Conservation (phyloP, 2,113 vertebrate species). For the Muscicapa adusta region DNA sequence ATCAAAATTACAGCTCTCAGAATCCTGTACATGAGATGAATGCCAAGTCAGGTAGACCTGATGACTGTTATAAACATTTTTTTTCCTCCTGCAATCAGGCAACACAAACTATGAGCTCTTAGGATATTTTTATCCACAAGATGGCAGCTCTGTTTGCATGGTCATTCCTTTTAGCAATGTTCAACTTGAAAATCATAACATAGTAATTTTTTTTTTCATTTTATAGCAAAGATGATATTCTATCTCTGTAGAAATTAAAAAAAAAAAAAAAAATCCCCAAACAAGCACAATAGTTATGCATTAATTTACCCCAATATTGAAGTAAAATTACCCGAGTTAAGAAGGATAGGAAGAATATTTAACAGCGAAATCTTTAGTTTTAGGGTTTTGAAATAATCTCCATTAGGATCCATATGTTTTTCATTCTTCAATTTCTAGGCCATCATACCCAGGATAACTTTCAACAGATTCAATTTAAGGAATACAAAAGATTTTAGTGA, state of each 20-base stretch:
- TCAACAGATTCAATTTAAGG: not conserved
- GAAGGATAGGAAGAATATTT: not conserved
- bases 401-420: not conserved
- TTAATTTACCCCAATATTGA: not conserved
- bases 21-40: not conserved
- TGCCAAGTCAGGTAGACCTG: not conserved
- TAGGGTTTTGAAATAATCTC: not conserved
- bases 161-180: not conserved
- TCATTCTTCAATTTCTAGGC: not conserved
- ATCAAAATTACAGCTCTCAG: not conserved
- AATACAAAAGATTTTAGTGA: not conserved
- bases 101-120: not conserved
- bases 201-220: not conserved
- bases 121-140: slow-evolving; percentile 48
- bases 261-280: not conserved
- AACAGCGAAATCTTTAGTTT: not conserved
- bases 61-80: not conserved
- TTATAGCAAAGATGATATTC: not conserved
- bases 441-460: not conserved
- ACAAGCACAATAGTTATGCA: not conserved
- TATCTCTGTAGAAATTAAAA: not conserved
- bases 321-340: not conserved
- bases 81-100: not conserved
- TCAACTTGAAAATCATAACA: not conserved
- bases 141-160: slow-evolving; percentile 54